Evolutionary conservation across 2,113 vertebrate species (phyloP), one percentile per base, ranked within the genome.

Genomic region (Chloebia gouldiae): DNA sequence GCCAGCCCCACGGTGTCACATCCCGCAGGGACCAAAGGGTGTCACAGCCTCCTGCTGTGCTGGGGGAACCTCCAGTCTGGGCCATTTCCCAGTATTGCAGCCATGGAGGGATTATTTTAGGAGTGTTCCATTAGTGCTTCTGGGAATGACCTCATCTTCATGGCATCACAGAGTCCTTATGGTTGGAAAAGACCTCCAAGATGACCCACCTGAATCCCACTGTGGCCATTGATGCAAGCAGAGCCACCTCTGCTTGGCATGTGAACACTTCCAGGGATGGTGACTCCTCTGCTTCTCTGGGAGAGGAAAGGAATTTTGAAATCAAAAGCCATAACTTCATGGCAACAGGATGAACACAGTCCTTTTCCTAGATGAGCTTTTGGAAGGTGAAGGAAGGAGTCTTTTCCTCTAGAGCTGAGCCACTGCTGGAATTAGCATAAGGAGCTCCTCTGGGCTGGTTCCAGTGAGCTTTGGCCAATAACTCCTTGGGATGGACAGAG

Each of bases 11-110:
- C 3, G 13, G 64, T 35, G 78, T 53, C 17, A 45, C 19, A 12
- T 73, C 86, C 59, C 3, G 1, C 1, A 0, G 76, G 56, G 19
- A 40, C 81, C 47, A 13, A 15, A 4, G 1, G 1, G 0, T 9
- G 27, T 30, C 78, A 30, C 44, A 68, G 23, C 11, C 11, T 85
- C 75, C 69, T 64, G 76, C 54, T 42, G 37, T 13, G 71, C 47
- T 28, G 64, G 75, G 77, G 72, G 18, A 86, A 12, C 88, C 72
- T 63, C 91, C 77, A 64, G 18, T 0, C 66, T 14, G 25, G 28
- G 87, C n/a, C 49, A 28, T 44, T 86, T 86, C 45, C 77, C 69
- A 18, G 7, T 22, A 0, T 2, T 71, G 37, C 42, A 90, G 59
- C 47, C 3, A 4, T 7, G 28, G 12, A 82, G 66, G 3, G 16